Base-by-base conservation (phyloP, 2,888 invertebrate genomes). In the Drosophila fulvimacula region DNA sequence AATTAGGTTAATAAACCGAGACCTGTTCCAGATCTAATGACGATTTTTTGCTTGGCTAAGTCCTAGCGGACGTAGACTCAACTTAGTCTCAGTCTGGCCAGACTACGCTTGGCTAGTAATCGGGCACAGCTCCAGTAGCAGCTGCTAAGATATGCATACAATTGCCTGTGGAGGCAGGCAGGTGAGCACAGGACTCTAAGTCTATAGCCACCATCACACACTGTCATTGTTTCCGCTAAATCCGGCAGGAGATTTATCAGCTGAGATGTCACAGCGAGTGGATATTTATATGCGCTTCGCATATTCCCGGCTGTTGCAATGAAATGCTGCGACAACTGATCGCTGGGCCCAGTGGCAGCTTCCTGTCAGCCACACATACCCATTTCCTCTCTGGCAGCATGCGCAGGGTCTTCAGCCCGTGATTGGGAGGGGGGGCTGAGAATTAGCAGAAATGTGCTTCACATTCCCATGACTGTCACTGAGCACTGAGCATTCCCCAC, bases 191-290 rank as follows among this genome's bases (percentile, higher is more conserved):
- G 66, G 38, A 41, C 19, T 19, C 24, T 55, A 64, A 62, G 69
- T 44, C 51, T 56, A 49, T 42, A 46, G 46, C 41, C 73, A 42
- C 30, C 69, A 53, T 61, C 65, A 44, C 60, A 42, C 81, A 59
- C 59, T 61, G 69, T 67, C 88, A 74, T 75, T 81, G 86, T 76
- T 79, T 75, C 77, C 73, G 72, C 68, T 64, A 75, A 81, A 73
- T 76, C 72, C 77, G 68, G 71, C 69, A 56, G 62, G 71, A 86
- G 88, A 86, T 89, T 88, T 90, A 88, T 84, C 85, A 89, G 90
- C 73, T 82, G 88, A 90, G 21, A 81, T 90, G 90, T 90, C 89
- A 90, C 82, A 82, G 80, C 65, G 78, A 77, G 76, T 76, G 78
- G 72, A 85, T 86, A 90, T 90, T 89, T 90, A 90, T 90, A 82